Base-by-base conservation (phyloP, 2,888 invertebrate species). In the Latheticus oryzae region DNA sequence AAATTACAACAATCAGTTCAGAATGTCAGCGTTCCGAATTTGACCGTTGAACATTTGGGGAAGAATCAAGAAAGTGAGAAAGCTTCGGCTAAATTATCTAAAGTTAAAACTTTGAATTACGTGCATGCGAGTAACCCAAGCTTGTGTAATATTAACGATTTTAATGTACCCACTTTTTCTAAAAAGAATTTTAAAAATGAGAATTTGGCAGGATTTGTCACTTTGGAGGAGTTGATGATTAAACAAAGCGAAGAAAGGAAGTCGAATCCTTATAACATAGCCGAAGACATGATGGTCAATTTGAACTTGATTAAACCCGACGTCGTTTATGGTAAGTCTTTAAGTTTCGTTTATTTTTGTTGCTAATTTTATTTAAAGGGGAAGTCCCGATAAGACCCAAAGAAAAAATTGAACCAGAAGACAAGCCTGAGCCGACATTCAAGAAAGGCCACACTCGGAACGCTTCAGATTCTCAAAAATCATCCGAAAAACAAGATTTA, bases 151-250 rank as follows among this genome's bases (percentile, higher is more conserved):
- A 81, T 82, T 70, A 83, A 69, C 50, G 80, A 81, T 61, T 80
- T 77, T 58, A 70, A 68, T 42, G 58, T 69, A 5, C 65, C 69
- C 5, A 68, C 60, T 58, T 69, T 70, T 45, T 47, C 43, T 63
- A 80, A 81, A 47, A 76, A 72, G 54, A 59, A 62, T 7, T 69
- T 67, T 56, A 70, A 74, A 19, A 81, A 81, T 5, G 87, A 87
- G 60, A 86, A 84, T 73, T 78, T 85, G 17, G 82, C 85, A 33
- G 88, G 88, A 0, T 87, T 88, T 72, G 85, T 90, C 42, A 92
- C 91, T 1, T 80, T 91, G 17, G 89, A 91, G 74, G 88, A 91
- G 78, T 83, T 92, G 70, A 91, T 91, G 91, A 85, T 86, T 64
- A 85, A 88, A 64, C 90, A 90, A 75, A 87, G 85, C 61, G 89